A percentile compares a stretch with the other conserved stretches of the same genome.
These are phyloP conservation scores for Heteropelma amictum DNA, from an alignment of 2,888 invertebrate species.

Conservation along the genomic window DNA sequence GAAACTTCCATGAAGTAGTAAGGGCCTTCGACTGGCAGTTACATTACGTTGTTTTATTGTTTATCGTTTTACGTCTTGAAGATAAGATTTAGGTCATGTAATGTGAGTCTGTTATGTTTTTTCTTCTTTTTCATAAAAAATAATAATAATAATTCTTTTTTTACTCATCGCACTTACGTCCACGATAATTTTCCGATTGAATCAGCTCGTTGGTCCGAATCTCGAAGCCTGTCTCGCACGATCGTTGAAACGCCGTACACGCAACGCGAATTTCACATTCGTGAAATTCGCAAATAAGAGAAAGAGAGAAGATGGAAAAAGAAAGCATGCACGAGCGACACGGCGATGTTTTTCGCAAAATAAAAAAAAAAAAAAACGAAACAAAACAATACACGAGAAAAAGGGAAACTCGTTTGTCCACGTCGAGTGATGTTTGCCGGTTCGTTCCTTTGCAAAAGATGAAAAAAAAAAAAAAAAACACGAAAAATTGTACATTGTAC, in stretches of 20 bases:
- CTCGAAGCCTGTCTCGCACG: too few species aligned
- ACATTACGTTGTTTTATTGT: constrained; percentile 65
- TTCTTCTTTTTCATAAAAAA: constrained; percentile 54
- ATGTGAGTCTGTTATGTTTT: constrained; percentile 66
- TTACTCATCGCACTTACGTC: too few species aligned
- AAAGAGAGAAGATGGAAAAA: not conserved
- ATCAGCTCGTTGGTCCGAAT: too few species aligned
- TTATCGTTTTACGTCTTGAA: constrained; percentile 69
- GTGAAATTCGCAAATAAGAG: not conserved
- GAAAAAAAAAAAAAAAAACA: not conserved
- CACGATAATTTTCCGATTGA: not conserved
- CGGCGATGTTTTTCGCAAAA: too few species aligned
- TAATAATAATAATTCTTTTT: too few species aligned
- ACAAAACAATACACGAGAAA: too few species aligned
- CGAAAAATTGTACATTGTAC: constrained; percentile 14
- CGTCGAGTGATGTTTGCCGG: not conserved
- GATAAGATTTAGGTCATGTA: constrained; percentile 62
- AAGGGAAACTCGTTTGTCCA: not conserved
- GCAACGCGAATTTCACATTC: too few species aligned
- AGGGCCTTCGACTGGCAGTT: constrained; percentile 56
- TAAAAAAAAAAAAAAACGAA: too few species aligned
- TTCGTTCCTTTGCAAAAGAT: not conserved
- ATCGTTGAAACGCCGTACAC: too few species aligned
- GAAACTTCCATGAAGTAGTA: constrained; percentile 40
- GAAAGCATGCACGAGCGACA: too few species aligned